These are phyloP conservation scores for Microvelia longipes DNA, from an alignment of 1,140 invertebrate species.

Conservation along the genomic window DNA sequence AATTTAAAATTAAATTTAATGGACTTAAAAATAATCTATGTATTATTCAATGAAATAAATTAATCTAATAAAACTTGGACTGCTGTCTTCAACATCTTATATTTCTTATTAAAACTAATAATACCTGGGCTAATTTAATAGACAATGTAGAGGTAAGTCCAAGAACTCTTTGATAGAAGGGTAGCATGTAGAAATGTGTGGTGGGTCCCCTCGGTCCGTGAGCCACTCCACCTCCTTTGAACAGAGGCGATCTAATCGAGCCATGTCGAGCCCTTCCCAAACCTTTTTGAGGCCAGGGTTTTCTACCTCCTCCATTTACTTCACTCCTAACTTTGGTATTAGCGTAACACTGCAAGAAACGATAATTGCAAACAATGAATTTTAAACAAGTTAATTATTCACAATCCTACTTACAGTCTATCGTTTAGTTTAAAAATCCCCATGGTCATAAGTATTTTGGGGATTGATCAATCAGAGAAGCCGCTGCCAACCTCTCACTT, in stretches of 20 bases:
- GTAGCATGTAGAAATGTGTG: slow-evolving; percentile 84
- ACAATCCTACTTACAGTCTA: no score
- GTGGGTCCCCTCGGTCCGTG: slow-evolving; percentile 81
- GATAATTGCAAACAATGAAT: no score
- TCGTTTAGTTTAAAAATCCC: no score
- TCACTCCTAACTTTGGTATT: slow-evolving; percentile 63
- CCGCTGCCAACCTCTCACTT: no score
- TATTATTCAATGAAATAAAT: no score
- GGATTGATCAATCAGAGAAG: no score
- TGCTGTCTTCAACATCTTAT: no score
- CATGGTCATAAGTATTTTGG: no score
- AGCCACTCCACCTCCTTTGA: slow-evolving; percentile 50
- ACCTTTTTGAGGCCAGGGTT: slow-evolving; percentile 95
- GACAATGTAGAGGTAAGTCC: slow-evolving; percentile 73
- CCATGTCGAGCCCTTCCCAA: slow-evolving; percentile 75
- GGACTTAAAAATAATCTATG: no score
- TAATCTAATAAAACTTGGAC: no score
- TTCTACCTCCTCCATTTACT: slow-evolving; percentile 68
- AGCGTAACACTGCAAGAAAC: slow-evolving; percentile 40
- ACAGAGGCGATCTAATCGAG: slow-evolving; percentile 76
- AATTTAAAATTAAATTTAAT: no score
- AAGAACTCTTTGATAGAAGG: slow-evolving; percentile 49
- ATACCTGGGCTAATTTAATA: slow-evolving; percentile 69
- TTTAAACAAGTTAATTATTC: slow-evolving; percentile 8
- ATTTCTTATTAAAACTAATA: neutral